Evolutionary conservation across 2,888 invertebrate genomes (phyloP), one percentile per base, ranked within the genome.

Genomic region (Linnaemya vulpina): DNA sequence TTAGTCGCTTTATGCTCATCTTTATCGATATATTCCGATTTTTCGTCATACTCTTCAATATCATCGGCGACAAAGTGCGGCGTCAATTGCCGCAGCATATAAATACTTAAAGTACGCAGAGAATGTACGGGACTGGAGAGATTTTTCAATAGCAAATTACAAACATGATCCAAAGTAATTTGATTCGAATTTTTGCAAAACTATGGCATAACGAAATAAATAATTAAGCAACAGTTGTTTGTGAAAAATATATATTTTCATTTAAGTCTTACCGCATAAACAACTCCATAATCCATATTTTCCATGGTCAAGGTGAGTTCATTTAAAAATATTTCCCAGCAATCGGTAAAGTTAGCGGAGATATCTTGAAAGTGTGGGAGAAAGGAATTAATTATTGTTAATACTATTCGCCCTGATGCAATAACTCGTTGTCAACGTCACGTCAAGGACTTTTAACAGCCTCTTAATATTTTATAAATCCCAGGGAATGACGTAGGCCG

Each of bases 51-150:
- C 20, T 86, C 84, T 55, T 90, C 89, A 51, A 90, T 88, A 87
- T 93, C 93, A 25, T 88, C 89, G 20, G 88, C 88, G 63, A 93
- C 90, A 82, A 92, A 91, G 40, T 88, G 87, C 1, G 87, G 86
- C 1, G 91, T 89, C 15, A 93, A 58, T 63, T 91, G 88, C 0
- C 88, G 89, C 9, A 92, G 78, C 2, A 91, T 89, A 46, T 87
- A 71, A 0, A 89, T 87, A 7, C 90, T 90, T 77, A 88, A 88
- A n/a, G 89, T 80, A 0, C 91, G 89, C 7, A 92, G 82, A 17
- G 87, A 87, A 67, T 91, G 87, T 40, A 90, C 87, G 0, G 87
- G 53, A 79, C 89, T 89, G 17, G 90, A 89, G 0, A 92, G 86
- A 70, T 92, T 90, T 38, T 88, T 87, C 15, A 93, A 83, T 11